A percentile compares a stretch with the other conserved stretches of the same genome.
phyloP scores from a whole-genome alignment of 2,888 invertebrate genomes.

The Galeruca laticollis region DNA sequence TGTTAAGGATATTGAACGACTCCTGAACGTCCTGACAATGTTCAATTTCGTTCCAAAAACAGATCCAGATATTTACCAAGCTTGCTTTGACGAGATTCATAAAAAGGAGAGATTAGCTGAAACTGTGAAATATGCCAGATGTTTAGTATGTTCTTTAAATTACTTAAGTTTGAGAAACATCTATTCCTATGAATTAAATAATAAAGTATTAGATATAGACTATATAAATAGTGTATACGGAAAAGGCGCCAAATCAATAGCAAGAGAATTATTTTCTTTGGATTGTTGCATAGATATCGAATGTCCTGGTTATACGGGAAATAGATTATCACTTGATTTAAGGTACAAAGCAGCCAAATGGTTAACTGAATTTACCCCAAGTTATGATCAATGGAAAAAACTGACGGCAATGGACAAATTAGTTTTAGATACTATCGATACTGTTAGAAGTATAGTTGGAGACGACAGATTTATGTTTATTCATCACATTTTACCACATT shows the following conservation, averaged over 20 bases:
- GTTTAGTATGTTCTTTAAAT: conserved; percentile 73
- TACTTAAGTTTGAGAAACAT: conserved; percentile 72
- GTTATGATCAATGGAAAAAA: conserved; percentile 67
- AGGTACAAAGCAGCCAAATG: conserved; percentile 71
- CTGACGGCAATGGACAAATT: conserved; percentile 71
- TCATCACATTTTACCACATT: conserved; percentile 78
- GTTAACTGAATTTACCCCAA: conserved; percentile 72
- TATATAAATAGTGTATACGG: conserved; percentile 72
- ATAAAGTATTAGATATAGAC: conserved; percentile 70
- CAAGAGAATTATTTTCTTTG: conserved; percentile 73
- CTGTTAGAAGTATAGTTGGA: conserved; percentile 68
- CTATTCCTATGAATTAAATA: conserved; percentile 73
- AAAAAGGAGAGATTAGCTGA: conserved; percentile 70
- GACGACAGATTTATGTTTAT: conserved; percentile 67
- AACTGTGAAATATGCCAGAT: conserved; percentile 71
- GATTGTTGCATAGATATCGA: conserved; percentile 75
- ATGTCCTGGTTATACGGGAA: conserved; percentile 71
- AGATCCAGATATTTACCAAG: conserved; percentile 64
- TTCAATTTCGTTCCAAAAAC: conserved; percentile 72
- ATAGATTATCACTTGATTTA: conserved; percentile 68
- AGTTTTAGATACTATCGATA: conserved; percentile 71
- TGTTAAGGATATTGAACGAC: conserved; percentile 82
- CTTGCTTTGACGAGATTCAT: conserved; percentile 68
- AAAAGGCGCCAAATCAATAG: conserved; percentile 52
- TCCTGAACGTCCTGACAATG: conserved; percentile 73